Base-by-base conservation (phyloP, 2,888 invertebrate genomes). In the Melinaea menophilus region DNA sequence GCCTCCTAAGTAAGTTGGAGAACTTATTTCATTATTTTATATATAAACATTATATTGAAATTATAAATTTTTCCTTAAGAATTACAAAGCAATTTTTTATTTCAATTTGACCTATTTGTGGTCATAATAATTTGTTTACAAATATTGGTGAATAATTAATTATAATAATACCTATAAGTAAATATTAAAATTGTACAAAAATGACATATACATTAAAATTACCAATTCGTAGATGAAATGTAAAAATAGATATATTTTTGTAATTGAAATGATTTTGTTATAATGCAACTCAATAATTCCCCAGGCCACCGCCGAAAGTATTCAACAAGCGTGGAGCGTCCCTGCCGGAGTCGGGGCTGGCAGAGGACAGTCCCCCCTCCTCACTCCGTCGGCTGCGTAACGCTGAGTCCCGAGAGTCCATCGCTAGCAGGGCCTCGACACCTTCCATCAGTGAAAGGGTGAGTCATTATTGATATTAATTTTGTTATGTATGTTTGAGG, bases 251-350 rank as follows among this genome's bases (percentile, higher is more conserved):
- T 41, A 9, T 41, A 9, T 41, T 41, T 41, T 41, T 41, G 41
- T 41, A 41, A 9, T 5, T 9, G 11, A 9, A 9, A 3, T 9
- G 11, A 41, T 22, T 22, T 22, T 22, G 1, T 22, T 22, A 41
- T 11, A 7, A 41, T 41, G 1, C 37, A 2, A 9, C 1, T 9
- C 7, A 41, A 47, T 55, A 59, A 55, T 47, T 48, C 64, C 63
- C 46, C 71, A 93, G 93, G 76, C 93, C 93, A 64, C 93, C 93
- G 78, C 93, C 93, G 70, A 93, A 93, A 87, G 91, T 92, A 78
- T 92, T 93, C 78, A 87, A 82, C 73, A 91, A 90, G 75, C 87
- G 93, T 56, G 92, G 92, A 57, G 88, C 87, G 11, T 91, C 91
- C 2, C 75, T 91, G 64, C 93, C 93, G 22, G 93, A 93, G 73